Percentiles rank a stretch among this genome's conserved stretches.
These are phyloP conservation scores for Bubo bubo DNA, from an alignment of 2,113 vertebrate species.

Conservation along the genomic window DNA sequence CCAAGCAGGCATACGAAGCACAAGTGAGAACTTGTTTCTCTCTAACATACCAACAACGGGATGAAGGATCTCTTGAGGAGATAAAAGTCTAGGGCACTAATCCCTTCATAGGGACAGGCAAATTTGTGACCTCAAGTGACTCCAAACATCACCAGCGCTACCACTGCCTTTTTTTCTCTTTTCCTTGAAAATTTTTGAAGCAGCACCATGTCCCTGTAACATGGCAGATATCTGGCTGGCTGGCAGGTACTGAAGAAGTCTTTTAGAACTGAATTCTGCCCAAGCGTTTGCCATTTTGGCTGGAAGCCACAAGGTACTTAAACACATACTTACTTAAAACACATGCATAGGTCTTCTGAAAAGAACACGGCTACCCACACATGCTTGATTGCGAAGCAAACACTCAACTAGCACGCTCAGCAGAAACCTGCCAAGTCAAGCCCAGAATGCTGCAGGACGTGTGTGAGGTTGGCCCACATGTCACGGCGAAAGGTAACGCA, in stretches of 20 bases:
- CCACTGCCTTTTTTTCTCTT: background rate
- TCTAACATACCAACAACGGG: background rate
- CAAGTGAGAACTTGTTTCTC: background rate
- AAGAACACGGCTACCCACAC: background rate
- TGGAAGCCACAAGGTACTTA: background rate
- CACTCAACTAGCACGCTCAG: background rate
- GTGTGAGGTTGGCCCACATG: background rate
- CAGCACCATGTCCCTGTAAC: background rate
- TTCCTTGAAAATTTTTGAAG: background rate
- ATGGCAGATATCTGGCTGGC: background rate
- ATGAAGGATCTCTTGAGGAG: background rate
- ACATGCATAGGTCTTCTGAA: background rate
- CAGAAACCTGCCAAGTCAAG: conserved; percentile 33
- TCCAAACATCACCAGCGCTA: background rate
- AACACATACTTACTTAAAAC: background rate
- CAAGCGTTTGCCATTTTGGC: background rate
- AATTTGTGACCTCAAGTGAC: background rate
- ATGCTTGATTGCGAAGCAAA: background rate
- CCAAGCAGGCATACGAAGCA: background rate
- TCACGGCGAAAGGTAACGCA: background rate
- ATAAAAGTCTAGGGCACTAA: background rate
- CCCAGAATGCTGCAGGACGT: background rate
- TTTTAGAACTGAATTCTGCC: background rate
- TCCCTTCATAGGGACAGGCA: background rate
- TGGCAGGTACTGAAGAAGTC: background rate